phyloP scores from a whole-genome alignment of 2,797 vertebrate genomes.

The Aldrovandia affinis region DNA sequence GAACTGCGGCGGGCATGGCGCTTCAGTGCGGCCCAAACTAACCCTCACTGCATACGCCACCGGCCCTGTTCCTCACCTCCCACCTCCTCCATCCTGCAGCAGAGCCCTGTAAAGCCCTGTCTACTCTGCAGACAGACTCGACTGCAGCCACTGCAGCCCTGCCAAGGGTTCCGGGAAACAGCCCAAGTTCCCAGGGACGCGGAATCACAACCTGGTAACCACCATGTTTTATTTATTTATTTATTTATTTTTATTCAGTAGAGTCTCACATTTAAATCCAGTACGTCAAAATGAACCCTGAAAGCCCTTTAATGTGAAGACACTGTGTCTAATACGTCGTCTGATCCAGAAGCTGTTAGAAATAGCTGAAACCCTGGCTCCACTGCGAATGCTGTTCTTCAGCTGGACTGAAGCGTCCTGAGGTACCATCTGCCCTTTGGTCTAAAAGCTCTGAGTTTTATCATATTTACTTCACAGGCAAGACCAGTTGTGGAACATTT shows the following conservation, averaged over 20 bases:
- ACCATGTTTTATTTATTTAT: not conserved
- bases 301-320: not conserved
- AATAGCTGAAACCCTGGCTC: not conserved
- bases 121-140: not conserved
- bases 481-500: not conserved
- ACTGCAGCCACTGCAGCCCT: not conserved
- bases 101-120: not conserved
- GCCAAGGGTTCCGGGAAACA: constrained; percentile 7
- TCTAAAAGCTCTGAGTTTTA: not conserved
- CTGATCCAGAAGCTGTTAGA: not conserved
- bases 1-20: too few species aligned
- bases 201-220: constrained; percentile 2
- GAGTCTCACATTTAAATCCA: not conserved
- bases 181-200: not conserved
- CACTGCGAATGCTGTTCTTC: not conserved
- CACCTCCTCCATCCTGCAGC: not conserved
- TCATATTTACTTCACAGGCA: not conserved
- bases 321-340: not conserved
- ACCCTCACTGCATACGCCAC: not conserved
- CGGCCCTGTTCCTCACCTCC: not conserved
- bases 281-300: not conserved
- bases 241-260: too few species aligned
- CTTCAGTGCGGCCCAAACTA: not conserved
- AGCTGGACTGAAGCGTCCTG: not conserved
- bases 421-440: not conserved